Evolutionary conservation across 2,113 vertebrate species (phyloP), one percentile per base, ranked within the genome.

Genomic region (Marmota monax): DNA sequence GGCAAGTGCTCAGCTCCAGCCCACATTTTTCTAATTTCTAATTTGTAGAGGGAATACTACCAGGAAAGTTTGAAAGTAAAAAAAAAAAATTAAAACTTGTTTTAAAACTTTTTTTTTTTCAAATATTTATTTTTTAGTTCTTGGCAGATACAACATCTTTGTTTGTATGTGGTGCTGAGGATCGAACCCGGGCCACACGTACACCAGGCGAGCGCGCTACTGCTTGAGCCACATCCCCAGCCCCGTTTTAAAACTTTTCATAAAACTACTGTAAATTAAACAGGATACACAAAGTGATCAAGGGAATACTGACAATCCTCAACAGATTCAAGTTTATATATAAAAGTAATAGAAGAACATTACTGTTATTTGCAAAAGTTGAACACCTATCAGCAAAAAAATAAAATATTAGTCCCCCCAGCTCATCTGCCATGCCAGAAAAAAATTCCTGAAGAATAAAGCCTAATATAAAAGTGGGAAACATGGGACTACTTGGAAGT

Each of bases 401-500:
- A 86, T 32, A 42, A 82, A 70, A 25, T 61, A 84, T 51, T 25
- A 88, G 42, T 8, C 45, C 14, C 65, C 20, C 48, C 23, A 56
- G 70, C 17, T 84, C 34, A 88, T 39, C 34, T 17, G 37, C 42
- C 65, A 77, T 29, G 58, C 23, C 37, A 85, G 45, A 9, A 72
- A 88, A 84, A 92, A 88, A 61, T 78, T 65, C 67, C 12, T 79
- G 18, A 69, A 51, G 16, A 93, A 77, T 78, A 83, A 82, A 88
- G 65, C 27, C 58, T 58, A 90, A 89, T 27, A 25, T 45, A 70
- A 29, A 86, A 86, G 27, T 29, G 7, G 37, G 45, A 92, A 92
- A 94, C 56, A 18, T 22, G 67, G 42, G 32, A 84, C 86, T 87
- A 77, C 14, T 16, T 86, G 32, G 37, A 29, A 78, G 13, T 53